A percentile compares a stretch with the other conserved stretches of the same genome.
These are phyloP conservation scores for Periophthalmodon schlosseri DNA, from an alignment of 2,113 vertebrate species.

Conservation along the genomic window DNA sequence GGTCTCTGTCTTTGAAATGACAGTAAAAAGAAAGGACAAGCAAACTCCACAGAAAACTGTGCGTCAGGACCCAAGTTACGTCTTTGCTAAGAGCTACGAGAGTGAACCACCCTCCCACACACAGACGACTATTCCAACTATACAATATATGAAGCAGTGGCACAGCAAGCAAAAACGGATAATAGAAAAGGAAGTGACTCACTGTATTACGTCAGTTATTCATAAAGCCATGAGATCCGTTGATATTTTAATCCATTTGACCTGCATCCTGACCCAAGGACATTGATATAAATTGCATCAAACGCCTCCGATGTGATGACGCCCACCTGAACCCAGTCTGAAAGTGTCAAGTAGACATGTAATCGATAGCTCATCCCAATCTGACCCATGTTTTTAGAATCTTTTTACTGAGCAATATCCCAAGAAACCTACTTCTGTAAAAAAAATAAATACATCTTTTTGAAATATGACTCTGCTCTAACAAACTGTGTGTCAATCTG, in stretches of 20 bases:
- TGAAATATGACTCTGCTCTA: neutral
- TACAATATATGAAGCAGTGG: neutral
- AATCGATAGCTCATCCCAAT: conserved; percentile 25
- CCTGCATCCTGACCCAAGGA: neutral
- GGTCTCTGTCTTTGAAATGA: neutral
- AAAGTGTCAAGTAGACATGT: neutral
- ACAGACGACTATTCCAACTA: neutral
- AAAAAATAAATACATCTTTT: conserved; percentile 5
- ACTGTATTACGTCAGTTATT: neutral
- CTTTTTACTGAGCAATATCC: conserved; percentile 15
- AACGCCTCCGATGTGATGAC: neutral
- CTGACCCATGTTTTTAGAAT: neutral
- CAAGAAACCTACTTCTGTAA: neutral
- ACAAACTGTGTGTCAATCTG: neutral
- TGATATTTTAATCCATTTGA: neutral
- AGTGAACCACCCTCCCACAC: neutral
- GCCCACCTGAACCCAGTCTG: neutral
- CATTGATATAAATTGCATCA: neutral
- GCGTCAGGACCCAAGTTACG: neutral
- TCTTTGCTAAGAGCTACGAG: neutral
- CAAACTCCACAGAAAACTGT: neutral
- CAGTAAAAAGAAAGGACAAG: neutral
- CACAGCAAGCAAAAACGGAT: neutral
- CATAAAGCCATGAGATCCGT: neutral
- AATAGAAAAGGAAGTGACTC: neutral